Conservation (phyloP, 1,140 invertebrate genomes). For the Bathynomus jamesi region DNA sequence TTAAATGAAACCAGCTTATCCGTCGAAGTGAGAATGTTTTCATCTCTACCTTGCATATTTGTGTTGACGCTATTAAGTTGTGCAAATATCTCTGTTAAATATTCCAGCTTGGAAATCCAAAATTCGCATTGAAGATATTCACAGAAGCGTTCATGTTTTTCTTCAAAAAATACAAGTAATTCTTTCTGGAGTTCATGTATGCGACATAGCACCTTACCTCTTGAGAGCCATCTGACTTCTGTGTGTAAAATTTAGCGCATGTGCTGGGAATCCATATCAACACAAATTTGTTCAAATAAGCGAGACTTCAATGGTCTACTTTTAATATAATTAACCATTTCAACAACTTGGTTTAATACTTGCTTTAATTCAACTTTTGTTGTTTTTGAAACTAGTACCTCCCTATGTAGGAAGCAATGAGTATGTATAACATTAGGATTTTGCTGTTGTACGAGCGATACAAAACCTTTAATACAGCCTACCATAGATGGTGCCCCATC, state of each 20-base stretch:
- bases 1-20: too few relatives aligned
- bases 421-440: too few relatives aligned
- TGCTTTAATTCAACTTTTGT: conserved; percentile 8
- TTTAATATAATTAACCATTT: conserved; percentile 7
- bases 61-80: too few relatives aligned
- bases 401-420: too few relatives aligned
- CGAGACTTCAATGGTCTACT: background rate
- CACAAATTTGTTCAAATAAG: background rate
- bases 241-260: background rate
- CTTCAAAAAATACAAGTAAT: too few relatives aligned
- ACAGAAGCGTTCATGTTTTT: too few relatives aligned
- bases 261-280: background rate
- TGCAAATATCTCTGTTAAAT: too few relatives aligned
- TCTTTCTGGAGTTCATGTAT: too few relatives aligned
- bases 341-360: conserved; percentile 17
- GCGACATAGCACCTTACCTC: background rate
- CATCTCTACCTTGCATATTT: too few relatives aligned
- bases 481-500: conserved; percentile 14
- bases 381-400: conserved; percentile 4
- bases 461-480: conserved; percentile 7
- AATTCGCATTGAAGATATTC: too few relatives aligned
- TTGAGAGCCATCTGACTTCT: background rate
- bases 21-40: too few relatives aligned
- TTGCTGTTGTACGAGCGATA: background rate
- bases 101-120: too few relatives aligned